Evolutionary conservation across 2,797 vertebrate genomes (phyloP).

Genomic region (Borostomias antarcticus): DNA sequence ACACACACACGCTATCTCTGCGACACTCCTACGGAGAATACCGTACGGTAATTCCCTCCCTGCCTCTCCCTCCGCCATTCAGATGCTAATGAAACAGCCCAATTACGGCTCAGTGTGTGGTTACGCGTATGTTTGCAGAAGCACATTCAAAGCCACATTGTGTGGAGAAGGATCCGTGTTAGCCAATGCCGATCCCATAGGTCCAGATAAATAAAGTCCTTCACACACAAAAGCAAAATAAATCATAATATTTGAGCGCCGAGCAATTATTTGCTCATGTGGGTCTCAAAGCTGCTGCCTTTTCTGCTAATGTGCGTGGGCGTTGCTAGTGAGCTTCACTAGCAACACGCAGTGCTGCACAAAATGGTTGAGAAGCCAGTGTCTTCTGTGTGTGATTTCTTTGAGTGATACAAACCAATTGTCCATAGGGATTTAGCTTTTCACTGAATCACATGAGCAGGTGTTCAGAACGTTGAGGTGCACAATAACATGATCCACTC

Average conservation of each 20-base stretch:
- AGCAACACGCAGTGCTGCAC: constrained; percentile 34
- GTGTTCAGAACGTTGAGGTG: constrained; percentile 13
- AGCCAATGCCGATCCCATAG: constrained; percentile 51
- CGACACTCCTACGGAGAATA: background rate
- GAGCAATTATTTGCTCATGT: constrained; percentile 64
- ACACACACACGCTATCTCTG: background rate
- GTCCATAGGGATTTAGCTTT: no score
- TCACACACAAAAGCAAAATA: constrained; percentile 61
- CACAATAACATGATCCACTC: background rate
- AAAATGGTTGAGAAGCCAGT: no score
- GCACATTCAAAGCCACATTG: constrained; percentile 65
- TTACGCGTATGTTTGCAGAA: constrained; percentile 68
- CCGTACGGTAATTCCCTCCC: constrained; percentile 15
- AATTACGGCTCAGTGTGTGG: constrained; percentile 66
- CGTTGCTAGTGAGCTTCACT: constrained; percentile 29
- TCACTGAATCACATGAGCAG: background rate
- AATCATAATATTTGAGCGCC: constrained; percentile 56
- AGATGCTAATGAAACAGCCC: constrained; percentile 74
- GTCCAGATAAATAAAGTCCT: constrained; percentile 60
- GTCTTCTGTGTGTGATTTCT: constrained; percentile 44
- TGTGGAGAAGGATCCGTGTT: constrained; percentile 57
- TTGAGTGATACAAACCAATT: constrained; percentile 17
- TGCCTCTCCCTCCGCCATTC: constrained; percentile 57
- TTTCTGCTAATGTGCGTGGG: constrained; percentile 41
- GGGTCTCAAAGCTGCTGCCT: constrained; percentile 50